Evolutionary conservation across 2,888 invertebrate species (phyloP).

Genomic region (Eupithecia dodoneata): DNA sequence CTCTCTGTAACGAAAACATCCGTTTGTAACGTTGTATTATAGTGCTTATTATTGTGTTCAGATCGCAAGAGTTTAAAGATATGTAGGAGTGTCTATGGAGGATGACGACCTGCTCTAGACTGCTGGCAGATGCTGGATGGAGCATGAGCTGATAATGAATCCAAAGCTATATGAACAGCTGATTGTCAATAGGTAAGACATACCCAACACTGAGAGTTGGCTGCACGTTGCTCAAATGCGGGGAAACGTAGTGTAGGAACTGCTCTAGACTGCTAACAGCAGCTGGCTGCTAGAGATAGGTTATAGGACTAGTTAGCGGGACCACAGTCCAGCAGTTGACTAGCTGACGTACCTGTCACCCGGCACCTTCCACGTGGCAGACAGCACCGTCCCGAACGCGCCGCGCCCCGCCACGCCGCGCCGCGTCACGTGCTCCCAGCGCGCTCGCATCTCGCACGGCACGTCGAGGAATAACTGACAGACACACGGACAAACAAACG

Average conservation of each 20-base stretch:
- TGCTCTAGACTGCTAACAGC: no score
- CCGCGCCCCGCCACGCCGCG: conserved; percentile 95
- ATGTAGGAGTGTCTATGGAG: no score
- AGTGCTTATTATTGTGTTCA: no score
- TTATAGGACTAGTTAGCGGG: not conserved
- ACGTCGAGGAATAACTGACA: conserved; percentile 93
- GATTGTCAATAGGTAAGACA: no score
- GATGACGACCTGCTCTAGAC: not conserved
- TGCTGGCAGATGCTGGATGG: not conserved
- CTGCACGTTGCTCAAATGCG: no score
- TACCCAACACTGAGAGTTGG: no score
- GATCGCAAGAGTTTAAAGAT: no score
- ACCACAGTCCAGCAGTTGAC: not conserved
- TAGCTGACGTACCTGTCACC: conserved; percentile 48
- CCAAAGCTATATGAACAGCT: no score
- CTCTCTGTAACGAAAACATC: conserved; percentile 35
- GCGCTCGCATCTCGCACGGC: conserved; percentile 91
- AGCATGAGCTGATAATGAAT: no score
- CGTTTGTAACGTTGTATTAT: no score
- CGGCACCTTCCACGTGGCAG: conserved; percentile 86
- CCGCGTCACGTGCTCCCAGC: conserved; percentile 91
- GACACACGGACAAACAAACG: not conserved
- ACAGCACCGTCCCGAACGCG: conserved; percentile 98
- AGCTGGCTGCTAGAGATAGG: not conserved
- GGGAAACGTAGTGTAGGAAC: no score